These are phyloP conservation scores for Chaenodraco wilsoni DNA, from an alignment of 2,797 vertebrate genomes.

Conservation along the genomic window DNA sequence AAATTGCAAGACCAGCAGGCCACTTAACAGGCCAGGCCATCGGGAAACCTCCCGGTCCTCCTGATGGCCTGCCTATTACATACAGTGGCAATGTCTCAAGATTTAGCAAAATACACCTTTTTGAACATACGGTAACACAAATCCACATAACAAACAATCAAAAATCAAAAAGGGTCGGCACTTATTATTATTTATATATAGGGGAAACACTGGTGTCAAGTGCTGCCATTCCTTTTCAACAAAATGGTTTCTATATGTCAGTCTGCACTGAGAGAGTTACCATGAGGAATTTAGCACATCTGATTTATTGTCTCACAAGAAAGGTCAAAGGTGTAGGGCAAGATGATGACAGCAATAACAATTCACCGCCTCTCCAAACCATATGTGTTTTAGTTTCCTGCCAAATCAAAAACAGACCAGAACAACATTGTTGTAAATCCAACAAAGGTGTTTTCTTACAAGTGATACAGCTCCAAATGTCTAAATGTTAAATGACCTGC, in stretches of 20 bases:
- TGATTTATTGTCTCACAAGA: conserved; percentile 8
- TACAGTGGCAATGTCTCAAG: too few relatives aligned
- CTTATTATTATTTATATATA: too few relatives aligned
- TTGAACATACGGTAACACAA: too few relatives aligned
- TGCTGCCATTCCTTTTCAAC: conserved; percentile 5
- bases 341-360: conserved; percentile 23
- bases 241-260: neutral
- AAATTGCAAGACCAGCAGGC: too few relatives aligned
- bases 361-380: too few relatives aligned
- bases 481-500: neutral
- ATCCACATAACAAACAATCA: too few relatives aligned
- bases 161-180: too few relatives aligned
- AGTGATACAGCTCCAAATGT: neutral
- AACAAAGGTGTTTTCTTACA: neutral
- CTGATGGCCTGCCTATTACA: too few relatives aligned
- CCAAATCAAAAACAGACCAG: neutral
- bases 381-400: too few relatives aligned
- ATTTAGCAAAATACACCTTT: too few relatives aligned
- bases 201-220: neutral
- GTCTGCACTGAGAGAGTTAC: conserved; percentile 7
- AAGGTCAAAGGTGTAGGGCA: conserved; percentile 17
- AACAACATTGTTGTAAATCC: neutral
- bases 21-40: too few relatives aligned
- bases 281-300: neutral
- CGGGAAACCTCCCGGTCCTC: too few relatives aligned